Base-by-base conservation (phyloP, 2,113 vertebrate species). In the Psilopsiagon aymara region DNA sequence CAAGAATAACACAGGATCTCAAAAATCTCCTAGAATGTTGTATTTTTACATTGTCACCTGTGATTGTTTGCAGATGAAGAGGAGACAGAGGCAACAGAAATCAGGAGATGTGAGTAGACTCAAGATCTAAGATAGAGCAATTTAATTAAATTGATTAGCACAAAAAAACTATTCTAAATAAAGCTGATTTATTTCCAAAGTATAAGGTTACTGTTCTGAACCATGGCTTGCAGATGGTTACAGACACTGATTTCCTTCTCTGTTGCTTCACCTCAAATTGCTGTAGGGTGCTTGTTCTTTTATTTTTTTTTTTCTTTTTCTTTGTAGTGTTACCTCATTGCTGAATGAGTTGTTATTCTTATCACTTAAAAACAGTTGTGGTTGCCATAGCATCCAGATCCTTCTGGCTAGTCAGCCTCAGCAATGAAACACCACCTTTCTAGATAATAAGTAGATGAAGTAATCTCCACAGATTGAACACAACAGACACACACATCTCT, bases 31-130 rank as follows among this genome's bases (percentile, higher is more conserved):
- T 28, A 63, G 44, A 71, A 75, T 81, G 59, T 85, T 94, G 92
- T 90, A 66, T 82, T 94, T 96, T 90, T 57, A 90, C 62, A 73
- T 24, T 68, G 78, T 80, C 84, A 87, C 70, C 78, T 95, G 81
- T 82, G 52, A 94, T 67, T 94, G 63, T 85, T 82, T 76, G 70
- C 78, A 95, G 82, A 82, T 31, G 31, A 94, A 75, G 37, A 76
- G 13, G 35, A 92, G 62, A 76, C 29, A 82, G 9, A 79, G 25
- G 44, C 57, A 91, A 84, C 60, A 91, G 71, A 95, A 86, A 82
- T 44, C 44, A 87, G 29, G 23, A 91, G 37, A 92, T 64, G 21
- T 44, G 37, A 85, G 35, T 9, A 82, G 41, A 37, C 33, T 89
- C 67, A 53, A 53, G 78, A 69, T 57, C 39, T 68, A 79, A 85